Evolutionary conservation across 1,140 invertebrate species (phyloP), one percentile per base, ranked within the genome.

Genomic region (Drosophila nannoptera): DNA sequence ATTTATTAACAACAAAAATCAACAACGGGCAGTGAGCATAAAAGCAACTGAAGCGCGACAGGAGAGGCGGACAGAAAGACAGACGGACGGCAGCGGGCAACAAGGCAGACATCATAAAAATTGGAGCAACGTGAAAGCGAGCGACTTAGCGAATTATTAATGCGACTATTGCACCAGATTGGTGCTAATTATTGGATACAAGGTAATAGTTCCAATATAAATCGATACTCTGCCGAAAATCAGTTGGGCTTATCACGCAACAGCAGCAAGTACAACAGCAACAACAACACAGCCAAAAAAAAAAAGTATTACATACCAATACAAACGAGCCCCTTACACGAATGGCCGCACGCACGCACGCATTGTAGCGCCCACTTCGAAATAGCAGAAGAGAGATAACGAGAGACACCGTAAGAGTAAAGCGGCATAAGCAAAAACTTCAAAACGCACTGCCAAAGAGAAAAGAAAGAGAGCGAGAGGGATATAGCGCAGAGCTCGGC

Each of bases 31-130:
- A 49, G 14, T 40, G 35, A 54, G 49, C 66, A 77, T 70, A 49
- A 63, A 63, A 78, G 46, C 65, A 78, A 73, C 76, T 77, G 83
- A 80, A 70, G 73, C 72, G 68, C 63, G 55, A 67, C 71, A 56
- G 62, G 38, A 75, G 69, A 70, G 61, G 52, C 38, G 48, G 43
- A 58, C 52, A 56, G 59, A 54, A 32, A 32, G 32, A 42, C 54
- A 45, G 48, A 60, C 61, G 35, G 40, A 67, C 64, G 43, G 22
- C 22, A 22, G 22, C 3, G 22, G 22, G 22, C 22, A 22, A 22
- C 22, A 22, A 22, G 22, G 22, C 22, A 22, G 22, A 3, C 22
- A 22, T 22, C 22, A 22, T 22, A 22, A 33, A 58, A 52, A 56
- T 45, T 43, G 61, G 40, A 33, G 53, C 73, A 76, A 50, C 52